Evolutionary conservation across 2,888 invertebrate genomes (phyloP), one percentile per base, ranked within the genome.

Genomic region (Apamea anceps): DNA sequence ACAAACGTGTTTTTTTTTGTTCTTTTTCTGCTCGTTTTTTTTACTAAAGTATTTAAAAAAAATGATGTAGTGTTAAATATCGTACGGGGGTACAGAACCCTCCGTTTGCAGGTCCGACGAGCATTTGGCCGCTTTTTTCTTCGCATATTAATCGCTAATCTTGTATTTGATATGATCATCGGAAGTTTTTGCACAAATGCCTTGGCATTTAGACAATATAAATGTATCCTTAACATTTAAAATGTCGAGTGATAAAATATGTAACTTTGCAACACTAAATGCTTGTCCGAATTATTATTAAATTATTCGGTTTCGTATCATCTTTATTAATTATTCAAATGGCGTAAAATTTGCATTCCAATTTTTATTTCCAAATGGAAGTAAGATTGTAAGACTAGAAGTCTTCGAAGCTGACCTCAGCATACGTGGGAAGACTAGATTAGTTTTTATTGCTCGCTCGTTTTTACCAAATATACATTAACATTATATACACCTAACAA

Each of bases 211-310:
- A 13, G 63, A 71, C 77, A 63, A 12, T 63, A 85, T 60, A 88
- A 71, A 77, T 72, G 2, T 67, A 89, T 87, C 85, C 84, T 87
- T 89, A 89, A 86, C 88, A 88, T 89, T 89, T 89, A 13, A 80
- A 85, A 85, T 71, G 76, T 80, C 77, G 68, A 79, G 32, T 72
- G 75, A 65, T 84, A 79, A 86, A 81, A 87, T 81, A 77, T 83
- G 79, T 66, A 84, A 79, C 77, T 75, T 70, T 77, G 72, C 72
- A 77, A 83, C 57, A 75, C 68, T 51, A 76, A 78, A 83, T 67
- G 37, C 25, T 82, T 67, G 25, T 73, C 63, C 4, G 42, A 67
- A 71, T 85, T 71, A 74, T 72, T 75, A 80, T 80, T 72, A 67
- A 81, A 77, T 76, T 80, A 80, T 81, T 81, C 77, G 48, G 75